Evolutionary conservation across 2,797 vertebrate genomes (phyloP).

Genomic region (Darevskia nairensis): DNA sequence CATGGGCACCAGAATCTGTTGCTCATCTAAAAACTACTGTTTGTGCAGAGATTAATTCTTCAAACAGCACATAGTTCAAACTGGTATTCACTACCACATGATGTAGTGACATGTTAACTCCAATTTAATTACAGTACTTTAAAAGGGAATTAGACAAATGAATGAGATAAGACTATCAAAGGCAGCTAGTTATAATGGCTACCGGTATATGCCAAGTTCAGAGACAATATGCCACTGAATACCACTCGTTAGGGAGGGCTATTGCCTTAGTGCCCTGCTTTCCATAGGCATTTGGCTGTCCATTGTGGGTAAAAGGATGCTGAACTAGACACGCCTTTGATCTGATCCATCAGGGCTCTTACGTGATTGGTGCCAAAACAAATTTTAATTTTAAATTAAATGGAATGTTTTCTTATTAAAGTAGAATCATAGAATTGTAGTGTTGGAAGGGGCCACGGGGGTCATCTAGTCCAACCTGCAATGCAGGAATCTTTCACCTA

Average conservation of each 20-base stretch:
- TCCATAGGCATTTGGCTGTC: background rate
- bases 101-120: background rate
- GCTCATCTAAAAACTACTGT: background rate
- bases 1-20: background rate
- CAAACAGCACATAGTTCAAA: background rate
- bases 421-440: background rate
- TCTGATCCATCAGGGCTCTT: background rate
- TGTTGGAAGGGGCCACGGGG: background rate
- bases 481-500: too few species aligned
- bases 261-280: background rate
- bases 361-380: background rate
- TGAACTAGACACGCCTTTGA: background rate
- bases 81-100: background rate
- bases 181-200: background rate
- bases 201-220: background rate
- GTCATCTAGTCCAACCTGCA: background rate
- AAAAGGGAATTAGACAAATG: background rate
- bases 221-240: background rate
- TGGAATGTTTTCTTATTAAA: background rate
- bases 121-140: background rate
- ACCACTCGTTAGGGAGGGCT: background rate
- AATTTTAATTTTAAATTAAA: background rate
- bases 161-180: background rate
- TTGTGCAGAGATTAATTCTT: background rate
- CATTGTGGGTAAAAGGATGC: background rate